Evolutionary conservation across 2,113 vertebrate genomes (phyloP).

Genomic region (Ammodytes dubius): DNA sequence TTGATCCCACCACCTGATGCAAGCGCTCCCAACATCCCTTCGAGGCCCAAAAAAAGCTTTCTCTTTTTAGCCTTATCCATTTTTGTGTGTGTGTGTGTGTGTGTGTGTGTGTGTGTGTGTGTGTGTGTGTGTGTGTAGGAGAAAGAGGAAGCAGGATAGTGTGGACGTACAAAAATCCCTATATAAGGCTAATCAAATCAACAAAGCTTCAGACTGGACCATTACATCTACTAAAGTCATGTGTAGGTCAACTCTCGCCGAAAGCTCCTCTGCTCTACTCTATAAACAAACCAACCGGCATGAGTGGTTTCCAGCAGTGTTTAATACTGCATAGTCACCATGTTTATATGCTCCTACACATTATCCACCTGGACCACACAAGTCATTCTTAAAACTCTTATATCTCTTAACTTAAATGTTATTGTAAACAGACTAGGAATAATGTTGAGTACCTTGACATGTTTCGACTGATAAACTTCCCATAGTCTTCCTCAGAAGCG

Average conservation of each 20-base stretch:
- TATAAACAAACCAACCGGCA: constrained; percentile 27
- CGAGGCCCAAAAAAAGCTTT: constrained; percentile 48
- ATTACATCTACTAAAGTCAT: constrained; percentile 21
- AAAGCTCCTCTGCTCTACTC: constrained; percentile 24
- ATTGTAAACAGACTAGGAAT: too few relatives aligned
- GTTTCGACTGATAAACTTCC: too few relatives aligned
- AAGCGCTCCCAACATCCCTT: constrained; percentile 32
- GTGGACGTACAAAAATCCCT: constrained; percentile 1
- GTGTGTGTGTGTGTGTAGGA: neutral
- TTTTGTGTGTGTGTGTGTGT: constrained; percentile 14
- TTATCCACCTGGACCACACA: constrained; percentile 5
- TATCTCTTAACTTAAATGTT: too few relatives aligned
- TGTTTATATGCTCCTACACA: constrained; percentile 45
- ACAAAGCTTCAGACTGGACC: neutral
- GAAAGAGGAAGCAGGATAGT: neutral
- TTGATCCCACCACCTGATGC: constrained; percentile 65
- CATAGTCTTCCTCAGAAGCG: too few relatives aligned
- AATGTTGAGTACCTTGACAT: too few relatives aligned
- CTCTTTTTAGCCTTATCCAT: constrained; percentile 66
- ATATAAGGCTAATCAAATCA: neutral
- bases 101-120: constrained; percentile 2
- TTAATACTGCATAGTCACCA: constrained; percentile 7
- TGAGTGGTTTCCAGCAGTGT: constrained; percentile 36
- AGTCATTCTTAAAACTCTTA: constrained; percentile 19
- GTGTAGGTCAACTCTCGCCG: constrained; percentile 35